phyloP scores from a whole-genome alignment of 2,797 vertebrate genomes.

The Sternarchorhynchus goeldii region DNA sequence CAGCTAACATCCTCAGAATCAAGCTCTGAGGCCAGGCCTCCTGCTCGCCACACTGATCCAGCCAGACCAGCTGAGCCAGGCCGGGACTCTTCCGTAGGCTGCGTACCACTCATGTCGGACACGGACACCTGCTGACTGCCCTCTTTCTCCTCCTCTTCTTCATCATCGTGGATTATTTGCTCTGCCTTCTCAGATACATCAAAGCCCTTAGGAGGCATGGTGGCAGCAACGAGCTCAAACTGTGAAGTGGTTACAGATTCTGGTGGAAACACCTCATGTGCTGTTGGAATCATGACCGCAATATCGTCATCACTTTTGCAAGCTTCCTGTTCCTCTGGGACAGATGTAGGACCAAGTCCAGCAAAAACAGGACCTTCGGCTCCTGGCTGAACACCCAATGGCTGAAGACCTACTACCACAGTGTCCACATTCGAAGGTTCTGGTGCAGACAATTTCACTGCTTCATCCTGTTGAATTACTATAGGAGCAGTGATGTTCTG shows the following conservation, averaged over 20 bases:
- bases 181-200: constrained; percentile 53
- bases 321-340: constrained; percentile 7
- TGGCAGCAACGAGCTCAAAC: constrained; percentile 18
- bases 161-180: constrained; percentile 62
- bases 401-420: constrained; percentile 42
- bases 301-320: constrained; percentile 26
- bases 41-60: constrained; percentile 68
- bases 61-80: constrained; percentile 73
- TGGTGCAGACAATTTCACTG: constrained; percentile 29
- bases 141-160: constrained; percentile 75
- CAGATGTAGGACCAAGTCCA: constrained; percentile 44
- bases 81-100: constrained; percentile 78
- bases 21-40: constrained; percentile 71
- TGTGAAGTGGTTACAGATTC: constrained; percentile 45
- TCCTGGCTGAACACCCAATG: constrained; percentile 16
- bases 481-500: neutral
- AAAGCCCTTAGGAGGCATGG: constrained; percentile 1
- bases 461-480: constrained; percentile 37
- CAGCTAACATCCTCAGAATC: constrained; percentile 81
- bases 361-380: constrained; percentile 40
- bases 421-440: constrained; percentile 55
- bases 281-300: constrained; percentile 47
- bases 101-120: constrained; percentile 81
- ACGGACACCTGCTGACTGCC: constrained; percentile 76
- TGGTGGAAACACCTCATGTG: constrained; percentile 26